Evolutionary conservation across 2,113 vertebrate genomes (phyloP).

Genomic region (Sylvietta virens): DNA sequence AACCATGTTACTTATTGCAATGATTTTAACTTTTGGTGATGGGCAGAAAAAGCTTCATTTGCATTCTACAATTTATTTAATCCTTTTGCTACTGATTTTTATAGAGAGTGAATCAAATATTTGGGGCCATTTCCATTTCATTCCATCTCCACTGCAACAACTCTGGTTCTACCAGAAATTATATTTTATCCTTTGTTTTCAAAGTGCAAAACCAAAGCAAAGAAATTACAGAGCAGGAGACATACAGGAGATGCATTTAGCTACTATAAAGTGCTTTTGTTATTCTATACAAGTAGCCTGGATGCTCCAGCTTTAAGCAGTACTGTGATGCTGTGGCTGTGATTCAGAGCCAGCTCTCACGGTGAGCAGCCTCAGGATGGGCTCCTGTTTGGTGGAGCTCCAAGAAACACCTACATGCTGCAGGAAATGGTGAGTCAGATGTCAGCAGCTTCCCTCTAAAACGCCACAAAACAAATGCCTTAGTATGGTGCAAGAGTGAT

Average conservation of each 20-base stretch:
- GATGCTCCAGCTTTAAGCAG: not conserved
- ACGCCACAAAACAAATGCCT: not conserved
- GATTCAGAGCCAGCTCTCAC: not conserved
- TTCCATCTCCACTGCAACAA: not conserved
- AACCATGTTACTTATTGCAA: slow-evolving; percentile 17
- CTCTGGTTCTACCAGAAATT: not conserved
- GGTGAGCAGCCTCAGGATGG: accelerated
- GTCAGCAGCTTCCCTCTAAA: not conserved
- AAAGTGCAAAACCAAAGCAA: not conserved
- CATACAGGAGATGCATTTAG: not conserved
- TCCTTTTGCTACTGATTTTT: not conserved
- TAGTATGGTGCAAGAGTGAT: not conserved
- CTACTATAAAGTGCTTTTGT: not conserved
- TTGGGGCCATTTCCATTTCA: not conserved
- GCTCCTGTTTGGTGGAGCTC: not conserved
- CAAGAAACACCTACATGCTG: not conserved
- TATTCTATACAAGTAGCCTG: not conserved
- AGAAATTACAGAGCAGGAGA: not conserved
- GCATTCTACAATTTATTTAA: not conserved
- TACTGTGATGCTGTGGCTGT: not conserved
- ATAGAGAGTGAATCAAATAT: not conserved
- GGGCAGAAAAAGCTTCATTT: not conserved
- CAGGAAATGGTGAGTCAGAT: not conserved
- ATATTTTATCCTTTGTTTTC: not conserved
- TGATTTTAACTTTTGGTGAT: not conserved